Evolutionary conservation across 2,888 invertebrate genomes (phyloP).

Genomic region (Iselma pallidipennis): DNA sequence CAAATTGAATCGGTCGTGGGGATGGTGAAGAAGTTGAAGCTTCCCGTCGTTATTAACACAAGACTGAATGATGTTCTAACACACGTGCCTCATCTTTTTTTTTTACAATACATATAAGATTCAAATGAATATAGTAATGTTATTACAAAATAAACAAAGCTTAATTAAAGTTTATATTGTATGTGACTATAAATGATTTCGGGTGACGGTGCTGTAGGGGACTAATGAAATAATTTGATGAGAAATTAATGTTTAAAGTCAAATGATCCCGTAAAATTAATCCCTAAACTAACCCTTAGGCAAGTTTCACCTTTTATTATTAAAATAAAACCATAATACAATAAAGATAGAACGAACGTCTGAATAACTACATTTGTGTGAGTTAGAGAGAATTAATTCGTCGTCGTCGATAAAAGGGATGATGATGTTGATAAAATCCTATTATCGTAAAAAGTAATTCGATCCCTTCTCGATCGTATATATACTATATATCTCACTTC

Average conservation of each 20-base stretch:
- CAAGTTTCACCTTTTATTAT: constrained; percentile 21
- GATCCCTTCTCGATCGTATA: constrained; percentile 26
- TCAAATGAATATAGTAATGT: too few relatives aligned
- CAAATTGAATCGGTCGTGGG: too few relatives aligned
- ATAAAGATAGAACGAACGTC: constrained; percentile 26
- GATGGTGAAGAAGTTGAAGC: too few relatives aligned
- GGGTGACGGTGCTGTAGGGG: constrained; percentile 1
- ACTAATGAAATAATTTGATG: constrained; percentile 23
- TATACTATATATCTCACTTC: constrained; percentile 36
- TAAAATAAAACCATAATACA: constrained; percentile 25
- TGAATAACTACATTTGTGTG: constrained; percentile 35
- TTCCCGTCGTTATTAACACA: too few relatives aligned
- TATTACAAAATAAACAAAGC: constrained; percentile 12
- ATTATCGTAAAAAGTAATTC: constrained; percentile 46
- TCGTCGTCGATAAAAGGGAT: constrained; percentile 25
- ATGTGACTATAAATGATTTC: constrained; percentile 12
- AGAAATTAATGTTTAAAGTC: constrained; percentile 23
- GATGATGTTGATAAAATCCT: constrained; percentile 33
- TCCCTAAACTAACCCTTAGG: constrained; percentile 15
- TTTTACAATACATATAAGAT: too few relatives aligned
- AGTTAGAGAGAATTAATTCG: constrained; percentile 39
- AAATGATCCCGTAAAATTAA: constrained; percentile 21
- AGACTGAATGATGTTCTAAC: too few relatives aligned
- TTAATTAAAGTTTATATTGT: constrained; percentile 15
- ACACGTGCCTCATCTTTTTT: too few relatives aligned